These are phyloP conservation scores for Abramis brama DNA, from an alignment of 2,113 vertebrate genomes.

Conservation along the genomic window DNA sequence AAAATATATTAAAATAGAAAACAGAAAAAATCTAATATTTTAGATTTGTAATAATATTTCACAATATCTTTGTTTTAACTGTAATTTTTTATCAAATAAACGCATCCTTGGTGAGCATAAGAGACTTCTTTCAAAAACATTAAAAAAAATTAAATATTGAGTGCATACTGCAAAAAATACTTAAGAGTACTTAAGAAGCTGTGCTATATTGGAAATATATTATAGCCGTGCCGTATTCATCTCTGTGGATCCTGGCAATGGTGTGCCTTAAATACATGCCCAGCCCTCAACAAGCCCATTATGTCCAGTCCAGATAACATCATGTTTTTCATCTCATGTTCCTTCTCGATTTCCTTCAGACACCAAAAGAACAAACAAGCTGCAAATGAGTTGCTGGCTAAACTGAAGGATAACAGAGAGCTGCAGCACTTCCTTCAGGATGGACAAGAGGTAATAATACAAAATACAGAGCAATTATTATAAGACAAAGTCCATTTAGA, in stretches of 20 bases:
- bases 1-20: background rate
- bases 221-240: background rate
- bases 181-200: background rate
- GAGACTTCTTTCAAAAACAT: background rate
- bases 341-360: conserved; percentile 65
- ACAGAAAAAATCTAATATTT: background rate
- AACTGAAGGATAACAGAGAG: conserved; percentile 90
- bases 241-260: background rate
- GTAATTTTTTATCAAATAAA: background rate
- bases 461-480: background rate
- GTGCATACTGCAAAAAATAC: background rate
- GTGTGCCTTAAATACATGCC: background rate
- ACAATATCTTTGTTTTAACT: background rate
- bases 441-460: conserved; percentile 84
- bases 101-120: background rate
- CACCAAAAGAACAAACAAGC: conserved; percentile 85
- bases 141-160: rapidly evolving
- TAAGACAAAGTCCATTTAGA: background rate
- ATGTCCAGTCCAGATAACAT: background rate
- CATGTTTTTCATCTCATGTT: background rate
- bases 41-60: background rate
- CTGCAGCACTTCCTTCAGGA: conserved; percentile 94
- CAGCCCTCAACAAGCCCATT: background rate
- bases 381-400: conserved; percentile 82
- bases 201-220: background rate